A percentile compares a stretch with the other conserved stretches of the same genome.
These are phyloP conservation scores for Madoqua kirkii DNA, from an alignment of 2,113 vertebrate genomes.

Conservation along the genomic window DNA sequence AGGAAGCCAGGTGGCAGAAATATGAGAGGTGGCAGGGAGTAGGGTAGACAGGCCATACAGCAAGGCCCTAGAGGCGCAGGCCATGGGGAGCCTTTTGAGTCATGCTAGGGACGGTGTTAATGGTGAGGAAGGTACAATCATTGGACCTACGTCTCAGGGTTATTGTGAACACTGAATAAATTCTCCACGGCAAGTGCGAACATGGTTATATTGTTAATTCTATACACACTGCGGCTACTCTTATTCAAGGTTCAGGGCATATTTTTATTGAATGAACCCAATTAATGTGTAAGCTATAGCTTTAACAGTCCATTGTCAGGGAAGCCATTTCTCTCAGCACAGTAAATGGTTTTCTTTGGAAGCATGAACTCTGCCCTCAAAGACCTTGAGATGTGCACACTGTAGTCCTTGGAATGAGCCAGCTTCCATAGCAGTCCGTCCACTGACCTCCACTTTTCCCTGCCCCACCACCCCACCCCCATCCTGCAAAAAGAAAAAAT, in stretches of 20 bases:
- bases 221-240: neutral
- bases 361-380: neutral
- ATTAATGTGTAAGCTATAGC: neutral
- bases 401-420: rapidly evolving
- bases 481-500: neutral
- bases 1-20: neutral
- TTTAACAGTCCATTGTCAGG: neutral
- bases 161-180: neutral
- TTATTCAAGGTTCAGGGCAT: neutral
- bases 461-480: rapidly evolving
- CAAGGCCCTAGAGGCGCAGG: neutral
- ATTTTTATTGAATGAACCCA: neutral
- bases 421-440: neutral
- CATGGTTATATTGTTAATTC: neutral
- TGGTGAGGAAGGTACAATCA: neutral
- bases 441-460: neutral
- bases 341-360: neutral
- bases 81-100: neutral
- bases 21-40: too few species aligned
- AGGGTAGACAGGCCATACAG: neutral
- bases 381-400: too few species aligned
- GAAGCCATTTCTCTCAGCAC: neutral
- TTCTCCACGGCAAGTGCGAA: neutral
- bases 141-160: neutral
- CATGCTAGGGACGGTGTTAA: neutral